Evolutionary conservation across 2,888 invertebrate genomes (phyloP).

Genomic region (Proisotoma minuta): DNA sequence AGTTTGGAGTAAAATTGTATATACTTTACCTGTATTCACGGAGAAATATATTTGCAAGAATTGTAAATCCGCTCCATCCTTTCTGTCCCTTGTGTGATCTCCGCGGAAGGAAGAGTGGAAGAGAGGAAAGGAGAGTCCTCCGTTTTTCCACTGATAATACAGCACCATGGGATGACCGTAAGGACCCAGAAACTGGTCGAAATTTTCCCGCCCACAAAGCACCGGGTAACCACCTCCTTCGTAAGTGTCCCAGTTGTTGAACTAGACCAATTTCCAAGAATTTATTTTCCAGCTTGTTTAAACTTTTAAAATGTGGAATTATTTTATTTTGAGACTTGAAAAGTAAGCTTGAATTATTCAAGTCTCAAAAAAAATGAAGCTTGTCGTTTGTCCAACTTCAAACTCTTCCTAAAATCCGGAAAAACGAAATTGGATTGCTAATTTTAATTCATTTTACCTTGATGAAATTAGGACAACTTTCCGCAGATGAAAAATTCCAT

Average conservation of each 20-base stretch:
- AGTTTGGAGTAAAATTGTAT: no score
- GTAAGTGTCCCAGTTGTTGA: conserved; percentile 23
- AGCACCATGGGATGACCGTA: conserved; percentile 34
- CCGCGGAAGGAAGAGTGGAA: conserved; percentile 35
- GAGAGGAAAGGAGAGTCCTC: conserved; percentile 33
- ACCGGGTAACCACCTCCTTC: conserved; percentile 25
- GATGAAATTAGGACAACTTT: conserved; percentile 29
- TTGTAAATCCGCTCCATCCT: conserved; percentile 22
- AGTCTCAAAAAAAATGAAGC: no score
- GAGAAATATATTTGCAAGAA: conserved; percentile 38
- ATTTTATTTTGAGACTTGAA: no score
- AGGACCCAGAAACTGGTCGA: conserved; percentile 30
- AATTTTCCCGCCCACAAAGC: conserved; percentile 35
- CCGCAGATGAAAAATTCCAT: conserved; percentile 34
- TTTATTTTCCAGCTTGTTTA: no score
- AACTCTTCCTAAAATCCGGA: no score
- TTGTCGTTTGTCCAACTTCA: no score
- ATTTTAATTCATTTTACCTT: conserved; percentile 19
- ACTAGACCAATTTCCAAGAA: conserved; percentile 6
- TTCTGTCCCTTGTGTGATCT: conserved; percentile 17
- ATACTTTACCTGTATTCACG: conserved; percentile 15
- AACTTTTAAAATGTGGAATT: no score
- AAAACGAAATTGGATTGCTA: background rate
- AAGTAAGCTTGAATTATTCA: no score
- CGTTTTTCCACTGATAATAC: conserved; percentile 31